phyloP scores from a whole-genome alignment of 1,140 invertebrate genomes.

The Drosophila rufa region DNA sequence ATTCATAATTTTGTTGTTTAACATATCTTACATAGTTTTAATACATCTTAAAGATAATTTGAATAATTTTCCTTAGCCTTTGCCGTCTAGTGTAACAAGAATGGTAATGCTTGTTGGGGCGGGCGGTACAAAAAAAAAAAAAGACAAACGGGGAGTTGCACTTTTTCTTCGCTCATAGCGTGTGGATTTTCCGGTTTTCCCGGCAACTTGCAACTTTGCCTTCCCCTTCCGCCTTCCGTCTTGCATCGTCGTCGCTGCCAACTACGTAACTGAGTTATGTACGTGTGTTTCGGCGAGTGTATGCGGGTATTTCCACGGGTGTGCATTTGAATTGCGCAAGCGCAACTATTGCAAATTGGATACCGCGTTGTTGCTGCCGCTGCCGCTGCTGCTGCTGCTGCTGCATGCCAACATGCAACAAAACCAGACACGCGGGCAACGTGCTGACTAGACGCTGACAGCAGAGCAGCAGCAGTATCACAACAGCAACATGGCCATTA shows the following conservation, averaged over 20 bases:
- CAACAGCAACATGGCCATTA: slow-evolving; percentile 21
- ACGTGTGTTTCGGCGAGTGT: slow-evolving; percentile 32
- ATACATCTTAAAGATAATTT: no score
- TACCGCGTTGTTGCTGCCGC: slow-evolving; percentile 58
- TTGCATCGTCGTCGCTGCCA: slow-evolving; percentile 57
- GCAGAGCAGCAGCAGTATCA: slow-evolving; percentile 42
- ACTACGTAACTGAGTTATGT: slow-evolving; percentile 80
- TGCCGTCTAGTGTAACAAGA: slow-evolving; percentile 48
- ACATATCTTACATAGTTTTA: not conserved
- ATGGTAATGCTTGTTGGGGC: slow-evolving; percentile 19
- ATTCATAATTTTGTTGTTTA: no score
- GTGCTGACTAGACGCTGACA: slow-evolving; percentile 76
- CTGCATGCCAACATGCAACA: slow-evolving; percentile 81
- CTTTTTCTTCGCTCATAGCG: slow-evolving; percentile 50
- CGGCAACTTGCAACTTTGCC: slow-evolving; percentile 48
- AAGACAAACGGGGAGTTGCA: slow-evolving; percentile 15
- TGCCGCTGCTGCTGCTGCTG: slow-evolving; percentile 13
- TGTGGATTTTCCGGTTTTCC: slow-evolving; percentile 80
- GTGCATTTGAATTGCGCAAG: slow-evolving; percentile 81
- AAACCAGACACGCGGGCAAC: slow-evolving; percentile 79
- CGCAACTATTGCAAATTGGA: slow-evolving; percentile 82
- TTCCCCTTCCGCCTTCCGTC: slow-evolving; percentile 64
- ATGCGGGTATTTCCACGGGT: slow-evolving; percentile 30
- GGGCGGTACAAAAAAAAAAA: slow-evolving; percentile 1
- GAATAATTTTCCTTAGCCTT: not conserved